phyloP scores from a whole-genome alignment of 1,140 invertebrate species.

The Scaptomyza hsui region DNA sequence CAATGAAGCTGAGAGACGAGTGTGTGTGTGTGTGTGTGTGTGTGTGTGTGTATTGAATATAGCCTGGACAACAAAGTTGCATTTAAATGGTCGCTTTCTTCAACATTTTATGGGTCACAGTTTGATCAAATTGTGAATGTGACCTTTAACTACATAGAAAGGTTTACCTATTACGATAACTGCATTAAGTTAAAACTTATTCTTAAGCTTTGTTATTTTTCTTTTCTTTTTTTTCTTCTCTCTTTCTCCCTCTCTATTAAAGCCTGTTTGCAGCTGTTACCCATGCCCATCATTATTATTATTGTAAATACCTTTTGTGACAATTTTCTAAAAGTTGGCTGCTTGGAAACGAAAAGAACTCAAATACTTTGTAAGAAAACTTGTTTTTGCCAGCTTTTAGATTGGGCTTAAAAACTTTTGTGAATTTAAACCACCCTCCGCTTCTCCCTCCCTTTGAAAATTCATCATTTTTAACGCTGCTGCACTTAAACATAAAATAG shows the following conservation, averaged over 20 bases:
- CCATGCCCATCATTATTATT: neutral
- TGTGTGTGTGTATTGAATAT: conserved; percentile 14
- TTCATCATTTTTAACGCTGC: conserved; percentile 48
- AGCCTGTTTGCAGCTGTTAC: neutral
- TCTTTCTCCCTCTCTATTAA: no score
- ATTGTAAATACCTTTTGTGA: neutral
- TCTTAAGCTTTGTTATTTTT: no score
- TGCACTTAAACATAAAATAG: conserved; percentile 46
- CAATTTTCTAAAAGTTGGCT: conserved; percentile 9
- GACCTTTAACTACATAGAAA: no score
- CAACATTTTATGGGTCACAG: neutral
- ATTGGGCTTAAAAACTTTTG: conserved; percentile 21
- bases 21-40: conserved; percentile 8
- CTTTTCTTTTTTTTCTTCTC: no score
- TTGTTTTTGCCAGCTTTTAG: conserved; percentile 9
- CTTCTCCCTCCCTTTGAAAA: no score
- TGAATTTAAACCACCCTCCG: neutral
- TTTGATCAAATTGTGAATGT: neutral
- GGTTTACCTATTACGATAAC: no score
- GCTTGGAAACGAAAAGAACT: no score
- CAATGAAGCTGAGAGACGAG: neutral
- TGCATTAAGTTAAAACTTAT: no score
- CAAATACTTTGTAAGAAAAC: conserved; percentile 4
- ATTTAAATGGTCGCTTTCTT: conserved; percentile 29
- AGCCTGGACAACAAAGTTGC: conserved; percentile 29